These are phyloP conservation scores for Eupithecia centaureata DNA, from an alignment of 2,888 invertebrate genomes.

Conservation along the genomic window DNA sequence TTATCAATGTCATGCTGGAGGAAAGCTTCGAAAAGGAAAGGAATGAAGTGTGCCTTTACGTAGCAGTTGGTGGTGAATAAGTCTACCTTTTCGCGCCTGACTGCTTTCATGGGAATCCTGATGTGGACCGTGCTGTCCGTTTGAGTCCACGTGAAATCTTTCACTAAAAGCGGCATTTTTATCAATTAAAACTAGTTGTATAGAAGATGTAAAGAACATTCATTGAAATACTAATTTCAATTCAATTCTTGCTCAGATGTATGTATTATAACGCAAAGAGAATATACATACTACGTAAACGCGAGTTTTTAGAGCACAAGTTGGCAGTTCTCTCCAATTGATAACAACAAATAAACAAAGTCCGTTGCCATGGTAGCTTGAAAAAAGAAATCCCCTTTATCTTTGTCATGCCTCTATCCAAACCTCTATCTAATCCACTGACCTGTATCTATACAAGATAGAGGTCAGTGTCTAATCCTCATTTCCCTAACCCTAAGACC, in stretches of 20 bases:
- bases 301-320: not conserved
- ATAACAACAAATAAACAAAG: slow-evolving; percentile 2
- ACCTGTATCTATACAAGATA: too few relatives aligned
- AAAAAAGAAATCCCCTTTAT: too few relatives aligned
- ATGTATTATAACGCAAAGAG: too few relatives aligned
- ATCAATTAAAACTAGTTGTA: not conserved
- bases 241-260: too few relatives aligned
- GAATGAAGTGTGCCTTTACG: slow-evolving; percentile 88
- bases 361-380: slow-evolving; percentile 37
- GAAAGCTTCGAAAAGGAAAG: slow-evolving; percentile 90
- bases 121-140: slow-evolving; percentile 85
- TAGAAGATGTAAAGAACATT: not conserved
- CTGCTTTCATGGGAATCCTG: slow-evolving; percentile 86
- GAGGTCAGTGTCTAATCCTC: too few relatives aligned
- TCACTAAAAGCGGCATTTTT: slow-evolving; percentile 89
- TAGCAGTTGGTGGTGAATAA: slow-evolving; percentile 88
- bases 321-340: not conserved
- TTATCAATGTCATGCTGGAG: slow-evolving; percentile 85
- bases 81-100: slow-evolving; percentile 86
- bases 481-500: too few relatives aligned
- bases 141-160: slow-evolving; percentile 91
- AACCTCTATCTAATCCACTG: too few relatives aligned
- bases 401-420: too few relatives aligned
- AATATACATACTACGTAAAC: too few relatives aligned
- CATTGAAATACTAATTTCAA: not conserved